phyloP scores from a whole-genome alignment of 64 coral and sea anemone genomes.

The Trachythela sp. region DNA sequence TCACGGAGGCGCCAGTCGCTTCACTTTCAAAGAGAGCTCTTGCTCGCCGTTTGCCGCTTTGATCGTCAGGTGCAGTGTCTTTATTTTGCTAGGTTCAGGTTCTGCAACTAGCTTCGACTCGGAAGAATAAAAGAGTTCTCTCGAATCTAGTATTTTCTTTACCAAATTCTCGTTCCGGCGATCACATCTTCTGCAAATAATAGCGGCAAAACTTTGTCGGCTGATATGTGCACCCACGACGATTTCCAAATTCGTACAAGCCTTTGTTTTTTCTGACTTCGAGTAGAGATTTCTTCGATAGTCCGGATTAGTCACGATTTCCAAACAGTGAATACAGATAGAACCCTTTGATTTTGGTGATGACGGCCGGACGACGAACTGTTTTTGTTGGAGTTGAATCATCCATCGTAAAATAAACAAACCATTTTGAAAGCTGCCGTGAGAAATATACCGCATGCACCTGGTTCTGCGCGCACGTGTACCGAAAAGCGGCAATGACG shows the following conservation, averaged over 20 bases:
- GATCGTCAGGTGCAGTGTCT: background rate
- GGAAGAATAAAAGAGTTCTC: conserved; percentile 7
- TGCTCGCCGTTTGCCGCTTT: background rate
- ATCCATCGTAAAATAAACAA: conserved; percentile 8
- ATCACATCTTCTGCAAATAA: conserved; percentile 15
- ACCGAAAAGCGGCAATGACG: background rate
- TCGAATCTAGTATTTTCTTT: conserved; percentile 1
- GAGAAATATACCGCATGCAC: background rate
- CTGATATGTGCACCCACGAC: conserved; percentile 16
- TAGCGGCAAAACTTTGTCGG: conserved; percentile 13
- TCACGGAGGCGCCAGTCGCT: background rate
- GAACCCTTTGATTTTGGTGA: background rate
- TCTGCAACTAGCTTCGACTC: conserved; percentile 17
- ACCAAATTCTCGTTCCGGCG: background rate
- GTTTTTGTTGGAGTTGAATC: conserved; percentile 21
- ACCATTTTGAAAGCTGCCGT: background rate
- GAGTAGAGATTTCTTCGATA: background rate
- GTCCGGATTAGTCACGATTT: background rate
- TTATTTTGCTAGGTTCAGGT: background rate
- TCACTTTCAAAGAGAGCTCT: background rate
- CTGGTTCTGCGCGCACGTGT: background rate
- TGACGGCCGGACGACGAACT: background rate
- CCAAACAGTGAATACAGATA: background rate
- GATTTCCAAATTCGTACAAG: conserved; percentile 7
- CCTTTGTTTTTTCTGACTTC: background rate